Conservation (phyloP, 2,888 invertebrate species). For the Epinotia brunnichana region DNA sequence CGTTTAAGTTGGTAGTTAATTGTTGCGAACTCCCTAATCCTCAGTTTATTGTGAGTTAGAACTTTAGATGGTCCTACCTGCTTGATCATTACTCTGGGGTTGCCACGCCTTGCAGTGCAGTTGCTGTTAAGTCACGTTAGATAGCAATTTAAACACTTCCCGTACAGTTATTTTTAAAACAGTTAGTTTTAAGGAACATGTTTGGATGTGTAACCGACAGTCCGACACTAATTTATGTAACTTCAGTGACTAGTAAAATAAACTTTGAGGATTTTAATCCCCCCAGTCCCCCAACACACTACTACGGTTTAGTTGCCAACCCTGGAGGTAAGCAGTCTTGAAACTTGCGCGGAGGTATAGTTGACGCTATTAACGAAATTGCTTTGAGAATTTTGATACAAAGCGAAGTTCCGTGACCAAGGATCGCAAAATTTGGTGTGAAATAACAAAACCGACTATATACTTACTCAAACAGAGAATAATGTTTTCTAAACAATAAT, state of each 20-base stretch:
- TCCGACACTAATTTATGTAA: too few species aligned
- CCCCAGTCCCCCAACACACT: too few species aligned
- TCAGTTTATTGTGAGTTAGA: slow-evolving; percentile 31
- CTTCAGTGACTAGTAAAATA: too few species aligned
- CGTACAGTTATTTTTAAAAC: too few species aligned
- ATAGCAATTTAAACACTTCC: too few species aligned
- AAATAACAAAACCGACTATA: neutral
- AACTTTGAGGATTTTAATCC: too few species aligned
- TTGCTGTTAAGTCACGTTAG: too few species aligned
- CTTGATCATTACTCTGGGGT: slow-evolving; percentile 22
- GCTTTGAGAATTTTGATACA: slow-evolving; percentile 4
- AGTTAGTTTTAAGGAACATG: too few species aligned
- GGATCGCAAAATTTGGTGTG: neutral
- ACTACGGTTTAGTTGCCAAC: neutral
- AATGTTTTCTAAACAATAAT: too few species aligned
- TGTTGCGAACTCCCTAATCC: slow-evolving; percentile 33
- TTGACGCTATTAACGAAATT: slow-evolving; percentile 20
- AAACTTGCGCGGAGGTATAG: slow-evolving; percentile 3
- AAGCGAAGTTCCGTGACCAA: slow-evolving; percentile 1
- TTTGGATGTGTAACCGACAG: too few species aligned
- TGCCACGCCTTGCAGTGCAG: too few species aligned
- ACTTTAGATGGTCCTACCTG: slow-evolving; percentile 20
- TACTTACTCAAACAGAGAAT: too few species aligned
- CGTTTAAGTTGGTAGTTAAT: slow-evolving; percentile 30
- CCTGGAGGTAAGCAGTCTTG: slow-evolving; percentile 1